These are phyloP conservation scores for Acanthurus lineatus DNA, from an alignment of 2,797 vertebrate species.

Conservation along the genomic window DNA sequence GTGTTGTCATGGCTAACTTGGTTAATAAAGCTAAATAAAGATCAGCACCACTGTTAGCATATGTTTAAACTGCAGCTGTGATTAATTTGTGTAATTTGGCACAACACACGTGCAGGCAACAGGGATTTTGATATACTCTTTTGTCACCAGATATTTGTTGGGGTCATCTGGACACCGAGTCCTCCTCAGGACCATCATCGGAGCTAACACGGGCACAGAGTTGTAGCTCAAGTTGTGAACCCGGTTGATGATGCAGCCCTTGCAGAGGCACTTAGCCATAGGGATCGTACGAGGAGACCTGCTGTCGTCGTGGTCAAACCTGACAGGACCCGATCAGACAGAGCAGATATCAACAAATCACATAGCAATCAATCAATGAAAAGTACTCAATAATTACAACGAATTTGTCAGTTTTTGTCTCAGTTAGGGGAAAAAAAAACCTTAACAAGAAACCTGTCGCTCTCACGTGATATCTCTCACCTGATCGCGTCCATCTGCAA, in stretches of 20 bases:
- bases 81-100: conserved; percentile 48
- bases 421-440: too few species aligned
- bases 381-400: not conserved
- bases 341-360: not conserved
- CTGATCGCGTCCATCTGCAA: too few species aligned
- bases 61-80: too few species aligned
- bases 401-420: not conserved
- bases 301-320: conserved; percentile 74
- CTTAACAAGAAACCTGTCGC: too few species aligned
- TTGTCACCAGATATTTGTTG: conserved; percentile 56
- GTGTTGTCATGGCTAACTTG: not conserved
- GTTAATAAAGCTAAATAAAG: not conserved
- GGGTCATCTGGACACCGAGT: conserved; percentile 49
- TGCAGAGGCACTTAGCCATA: conserved; percentile 85
- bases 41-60: not conserved
- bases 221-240: conserved; percentile 70
- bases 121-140: conserved; percentile 71
- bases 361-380: not conserved
- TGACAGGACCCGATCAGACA: conserved; percentile 49
- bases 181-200: conserved; percentile 77
- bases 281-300: conserved; percentile 79
- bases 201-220: conserved; percentile 79
- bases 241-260: conserved; percentile 82
- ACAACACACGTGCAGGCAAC: conserved; percentile 87
- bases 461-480: too few species aligned